Base-by-base conservation (phyloP, 2,888 invertebrate species). In the Halictus ligatus region DNA sequence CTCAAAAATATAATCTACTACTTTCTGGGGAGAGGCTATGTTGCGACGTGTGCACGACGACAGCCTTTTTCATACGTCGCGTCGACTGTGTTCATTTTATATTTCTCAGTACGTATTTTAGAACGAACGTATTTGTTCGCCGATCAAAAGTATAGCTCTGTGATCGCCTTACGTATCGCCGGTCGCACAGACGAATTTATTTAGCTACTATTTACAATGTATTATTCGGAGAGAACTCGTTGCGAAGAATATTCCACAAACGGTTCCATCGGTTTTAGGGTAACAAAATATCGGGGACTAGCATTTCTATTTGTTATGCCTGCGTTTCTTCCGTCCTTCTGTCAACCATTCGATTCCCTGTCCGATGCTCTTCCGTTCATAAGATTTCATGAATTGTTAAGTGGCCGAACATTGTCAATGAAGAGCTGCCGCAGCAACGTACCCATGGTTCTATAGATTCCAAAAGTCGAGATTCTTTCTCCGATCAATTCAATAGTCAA, bases 101-200 rank as follows among this genome's bases (percentile, higher is more conserved):
- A 35, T 40, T 60, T n/a, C 25, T 10, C 40, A 58, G 48, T 46
- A 82, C 40, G 29, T 25, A 18, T 83, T 64, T 58, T 69, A 50
- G 58, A 84, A 78, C 43, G 74, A 58, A 74, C 43, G 10, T 69
- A 40, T 43, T 54, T 29, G 40, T 85, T 82, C 76, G 35, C 60
- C 50, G 72, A 75, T 75, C 46, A 46, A 78, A 58, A 76, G 2
- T 64, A 43, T 18, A 77, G 69, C 21, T 74, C 25, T 74, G 5
- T 46, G 46, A 18, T 71, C 46, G 67, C 81, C 76, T 60, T 87
- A 83, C 85, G 85, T 87, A 86, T 87, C 88, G 84, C 82, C 85
- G 40, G 77, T 78, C 75, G 64, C 60, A 15, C 25, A 58, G 58
- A 77, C 54, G 25, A 76, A 46, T 77, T n/a, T 21, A 12, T n/a